Conservation (phyloP, 2,797 vertebrate species). For the Nasua narica region DNA sequence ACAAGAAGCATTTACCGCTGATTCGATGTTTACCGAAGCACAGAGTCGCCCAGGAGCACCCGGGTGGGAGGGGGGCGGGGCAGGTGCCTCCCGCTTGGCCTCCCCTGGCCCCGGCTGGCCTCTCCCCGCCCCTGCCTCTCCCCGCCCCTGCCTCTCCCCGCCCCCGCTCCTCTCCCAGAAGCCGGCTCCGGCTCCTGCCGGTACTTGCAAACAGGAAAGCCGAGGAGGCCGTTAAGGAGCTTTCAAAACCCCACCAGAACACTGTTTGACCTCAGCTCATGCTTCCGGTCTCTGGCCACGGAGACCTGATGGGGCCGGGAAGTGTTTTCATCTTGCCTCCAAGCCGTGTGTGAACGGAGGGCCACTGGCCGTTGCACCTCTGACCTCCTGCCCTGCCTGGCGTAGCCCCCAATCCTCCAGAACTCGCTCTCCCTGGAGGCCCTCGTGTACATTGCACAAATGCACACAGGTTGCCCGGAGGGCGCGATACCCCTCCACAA, state of each 20-base stretch:
- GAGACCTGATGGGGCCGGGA: background rate
- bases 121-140: background rate
- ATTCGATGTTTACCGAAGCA: background rate
- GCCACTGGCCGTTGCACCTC: rapidly evolving
- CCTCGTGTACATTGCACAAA: too few relatives aligned
- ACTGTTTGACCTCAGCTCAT: background rate
- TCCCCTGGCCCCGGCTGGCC: rapidly evolving
- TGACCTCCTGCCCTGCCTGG: background rate
- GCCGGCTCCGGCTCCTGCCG: background rate
- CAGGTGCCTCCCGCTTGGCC: background rate
- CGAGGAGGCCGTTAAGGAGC: background rate
- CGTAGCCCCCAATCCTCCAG: background rate
- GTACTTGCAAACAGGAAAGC: background rate
- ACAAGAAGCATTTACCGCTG: rapidly evolving
- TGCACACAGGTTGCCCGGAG: rapidly evolving
- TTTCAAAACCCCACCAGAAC: background rate
- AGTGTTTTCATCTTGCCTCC: background rate
- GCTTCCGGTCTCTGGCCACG: rapidly evolving
- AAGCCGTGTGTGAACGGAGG: background rate
- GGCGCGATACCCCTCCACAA: rapidly evolving
- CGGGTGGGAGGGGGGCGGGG: too few relatives aligned
- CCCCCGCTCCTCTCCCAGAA: background rate
- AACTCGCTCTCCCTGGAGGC: background rate
- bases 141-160: too few relatives aligned
- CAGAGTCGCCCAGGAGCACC: rapidly evolving